Evolutionary conservation across 2,797 vertebrate genomes (phyloP), one percentile per base, ranked within the genome.

Genomic region (Champsocephalus gunnari): DNA sequence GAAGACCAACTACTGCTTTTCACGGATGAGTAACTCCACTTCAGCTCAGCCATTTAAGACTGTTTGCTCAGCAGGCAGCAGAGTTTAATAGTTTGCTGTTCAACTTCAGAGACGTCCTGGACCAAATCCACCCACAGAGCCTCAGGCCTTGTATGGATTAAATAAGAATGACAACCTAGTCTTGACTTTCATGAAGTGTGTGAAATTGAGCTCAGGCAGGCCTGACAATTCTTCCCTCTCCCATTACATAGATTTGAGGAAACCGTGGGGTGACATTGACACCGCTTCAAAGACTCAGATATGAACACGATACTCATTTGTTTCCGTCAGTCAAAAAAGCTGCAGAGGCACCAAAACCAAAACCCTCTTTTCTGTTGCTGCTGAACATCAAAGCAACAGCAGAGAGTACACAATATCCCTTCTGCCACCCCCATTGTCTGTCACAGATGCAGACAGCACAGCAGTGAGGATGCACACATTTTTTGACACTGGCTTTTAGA

Each of bases 281-380:
- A 54, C 55, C 28, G 66, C 79, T 77, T 91, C 76, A 80, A 82
- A 87, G 68, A 71, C 74, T 78, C 51, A 4, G 12, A 88, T 81
- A 92, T 85, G 84, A 91, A 93, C 90, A 92, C 50, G 83, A 79
- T 89, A 88, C 88, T 93, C 87, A 92, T 94, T 94, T 93, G 92
- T 92, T 93, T 87, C 86, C 84, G 89, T 92, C 94, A 89, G 77
- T 95, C 93, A 92, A 51, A 81, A 59, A 79, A 65, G n/a, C 70
- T 17, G 10, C 74, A 67, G 65, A 4, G 6, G 57, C 71, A 69
- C 55, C 57, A 53, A 54, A 87, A 81, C 72, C 49, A 57, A 86
- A 75, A 71, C 44, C 50, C 48, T 10, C 55, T 87, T 82, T 84
- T 85, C 66, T 82, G 82, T 86, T 80, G 78, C 47, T 78, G 65